These are phyloP conservation scores for Nemotelus pantherinus DNA, from an alignment of 2,888 invertebrate genomes.

Conservation along the genomic window DNA sequence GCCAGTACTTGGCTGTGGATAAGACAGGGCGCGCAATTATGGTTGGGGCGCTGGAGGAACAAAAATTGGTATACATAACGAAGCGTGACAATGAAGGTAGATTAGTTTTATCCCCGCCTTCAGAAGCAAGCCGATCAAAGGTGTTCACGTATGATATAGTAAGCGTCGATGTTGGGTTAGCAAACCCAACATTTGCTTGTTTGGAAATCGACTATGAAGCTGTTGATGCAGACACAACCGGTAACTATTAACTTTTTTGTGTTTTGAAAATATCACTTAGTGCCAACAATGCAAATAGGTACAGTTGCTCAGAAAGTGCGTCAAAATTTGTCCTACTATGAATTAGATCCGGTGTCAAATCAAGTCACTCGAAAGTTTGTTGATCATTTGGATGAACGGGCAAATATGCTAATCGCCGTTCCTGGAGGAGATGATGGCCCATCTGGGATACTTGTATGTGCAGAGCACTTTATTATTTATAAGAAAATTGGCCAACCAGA, in stretches of 20 bases:
- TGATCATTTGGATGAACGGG: constrained; percentile 97
- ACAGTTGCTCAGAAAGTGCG: constrained; percentile 96
- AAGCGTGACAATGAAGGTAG: constrained; percentile 98
- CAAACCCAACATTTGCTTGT: constrained; percentile 99
- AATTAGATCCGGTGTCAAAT: constrained; percentile 96
- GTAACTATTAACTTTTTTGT: constrained; percentile 59
- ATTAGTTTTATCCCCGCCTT: constrained; percentile 96
- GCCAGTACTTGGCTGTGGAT: constrained; percentile 98
- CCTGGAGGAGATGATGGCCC: constrained; percentile 99
- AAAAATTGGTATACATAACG: constrained; percentile 97
- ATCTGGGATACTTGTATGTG: constrained; percentile 97
- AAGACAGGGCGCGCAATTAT: constrained; percentile 98
- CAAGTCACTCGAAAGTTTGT: constrained; percentile 99
- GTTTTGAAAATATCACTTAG: too few species aligned
- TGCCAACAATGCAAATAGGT: constrained; percentile 66
- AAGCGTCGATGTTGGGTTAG: constrained; percentile 98
- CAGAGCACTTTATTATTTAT: constrained; percentile 98
- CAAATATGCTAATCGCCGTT: constrained; percentile 97
- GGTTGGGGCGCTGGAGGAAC: constrained; percentile 99
- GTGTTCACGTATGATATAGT: constrained; percentile 98
- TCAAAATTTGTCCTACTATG: constrained; percentile 97
- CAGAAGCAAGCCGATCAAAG: constrained; percentile 99
- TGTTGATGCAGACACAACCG: constrained; percentile 93
- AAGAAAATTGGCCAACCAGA: constrained; percentile 99
- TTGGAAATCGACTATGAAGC: constrained; percentile 99